Evolutionary conservation across 2,888 invertebrate species (phyloP), one percentile per base, ranked within the genome.

Genomic region (Xiphydria camelus): DNA sequence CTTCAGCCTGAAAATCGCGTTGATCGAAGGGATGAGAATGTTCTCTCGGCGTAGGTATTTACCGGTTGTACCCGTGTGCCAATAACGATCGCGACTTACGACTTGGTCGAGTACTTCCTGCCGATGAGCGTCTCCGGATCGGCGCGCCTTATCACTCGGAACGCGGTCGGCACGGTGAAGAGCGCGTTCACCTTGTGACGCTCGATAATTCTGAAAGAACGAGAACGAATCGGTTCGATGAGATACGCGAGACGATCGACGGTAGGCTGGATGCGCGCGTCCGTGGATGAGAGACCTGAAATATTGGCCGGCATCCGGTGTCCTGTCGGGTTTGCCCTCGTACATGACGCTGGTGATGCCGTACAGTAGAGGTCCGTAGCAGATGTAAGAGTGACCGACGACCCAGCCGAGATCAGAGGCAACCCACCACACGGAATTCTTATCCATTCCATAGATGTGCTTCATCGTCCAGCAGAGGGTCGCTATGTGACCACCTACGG

Each of bases 271-370:
- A 14, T 21, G 10, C n/a, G n/a, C 15, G 36, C 39, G 3, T 3
- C n/a, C 39, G 29, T 18, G 21, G 7, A 15, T 14, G 7, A 12
- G 14, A 17, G 32, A 89, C 90, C 91, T 84, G 73, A 93, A 95
- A 77, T 93, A 95, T 70, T 92, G 90, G 25, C 90, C 89, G 3
- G 94, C 88, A 75, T 95, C 91, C 0, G 95, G 95, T 0, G 95
- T 96, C 49, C 94, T 85, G 60, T 95, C 94, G 0, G 95, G 96
- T 70, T 96, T 96, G 2, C 96, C 96, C 76, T 96, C 91, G 65
- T 90, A 92, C 78, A 93, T 83, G 14, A 93, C 80, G 37, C 87
- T 88, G 0, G 94, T 94, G 31, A 86, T 79, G 0, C 94, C 91
- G 53, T 87, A 85, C 0, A 92, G 76, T 3, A 95, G 77, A 0